Conservation (phyloP, 2,797 vertebrate species). For the Neosalanx taihuensis region DNA sequence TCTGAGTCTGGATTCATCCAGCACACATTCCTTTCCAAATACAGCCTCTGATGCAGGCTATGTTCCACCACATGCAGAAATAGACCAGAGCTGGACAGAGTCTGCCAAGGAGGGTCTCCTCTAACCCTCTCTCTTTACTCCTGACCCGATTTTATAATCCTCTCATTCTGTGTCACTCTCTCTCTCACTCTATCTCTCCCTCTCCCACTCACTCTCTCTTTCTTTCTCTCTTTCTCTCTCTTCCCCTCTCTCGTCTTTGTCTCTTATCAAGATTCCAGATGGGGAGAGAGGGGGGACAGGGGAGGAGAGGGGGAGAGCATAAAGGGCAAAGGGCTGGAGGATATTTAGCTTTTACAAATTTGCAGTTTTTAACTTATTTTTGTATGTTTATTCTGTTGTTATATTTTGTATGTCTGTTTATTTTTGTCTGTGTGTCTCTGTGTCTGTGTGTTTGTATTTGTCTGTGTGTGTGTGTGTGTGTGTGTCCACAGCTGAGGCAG, state of each 20-base stretch:
- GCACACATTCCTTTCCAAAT: slow-evolving; percentile 81
- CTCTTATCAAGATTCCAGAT: slow-evolving; percentile 21
- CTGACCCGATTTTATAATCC: slow-evolving; percentile 2
- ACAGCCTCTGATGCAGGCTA: slow-evolving; percentile 65
- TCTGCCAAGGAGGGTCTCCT: slow-evolving; percentile 36
- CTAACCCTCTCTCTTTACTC: slow-evolving; percentile 11
- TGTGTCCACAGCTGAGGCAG: slow-evolving; percentile 82
- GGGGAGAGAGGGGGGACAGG: slow-evolving; percentile 26
- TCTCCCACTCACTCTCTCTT: background rate
- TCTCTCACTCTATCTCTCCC: background rate
- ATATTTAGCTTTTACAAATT: slow-evolving; percentile 54
- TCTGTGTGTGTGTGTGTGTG: slow-evolving; percentile 30
- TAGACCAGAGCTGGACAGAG: slow-evolving; percentile 56
- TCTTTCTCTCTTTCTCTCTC: slow-evolving; percentile 26
- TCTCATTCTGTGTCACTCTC: slow-evolving; percentile 2
- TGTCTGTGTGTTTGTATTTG: slow-evolving; percentile 29
- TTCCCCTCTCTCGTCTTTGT: slow-evolving; percentile 13
- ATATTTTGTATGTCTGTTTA: slow-evolving; percentile 16
- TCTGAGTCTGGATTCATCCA: slow-evolving; percentile 66
- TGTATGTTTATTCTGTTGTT: slow-evolving; percentile 7
- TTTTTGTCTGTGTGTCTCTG: slow-evolving; percentile 13
- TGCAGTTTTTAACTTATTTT: background rate
- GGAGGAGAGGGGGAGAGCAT: background rate
- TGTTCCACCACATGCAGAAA: slow-evolving; percentile 64
- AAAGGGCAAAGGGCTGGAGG: slow-evolving; percentile 47